phyloP scores from a whole-genome alignment of 2,797 vertebrate species.

The Sternotherus odoratus region DNA sequence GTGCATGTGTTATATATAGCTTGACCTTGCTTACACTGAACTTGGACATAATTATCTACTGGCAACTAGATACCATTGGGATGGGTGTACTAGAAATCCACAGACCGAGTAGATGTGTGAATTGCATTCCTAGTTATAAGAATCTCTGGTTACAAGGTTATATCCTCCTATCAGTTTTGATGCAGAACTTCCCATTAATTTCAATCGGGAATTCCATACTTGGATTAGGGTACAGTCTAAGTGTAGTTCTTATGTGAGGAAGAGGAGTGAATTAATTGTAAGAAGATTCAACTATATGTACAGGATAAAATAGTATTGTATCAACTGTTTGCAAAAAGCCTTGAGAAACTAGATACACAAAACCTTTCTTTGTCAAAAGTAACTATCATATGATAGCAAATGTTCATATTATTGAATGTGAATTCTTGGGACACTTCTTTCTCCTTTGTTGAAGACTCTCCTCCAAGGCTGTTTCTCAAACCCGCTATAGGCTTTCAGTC shows the following conservation, averaged over 20 bases:
- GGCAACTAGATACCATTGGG: constrained; percentile 18
- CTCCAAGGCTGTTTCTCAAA: not conserved
- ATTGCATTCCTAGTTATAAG: not conserved
- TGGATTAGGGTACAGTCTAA: not conserved
- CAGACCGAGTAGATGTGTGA: not conserved
- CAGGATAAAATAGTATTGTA: not conserved
- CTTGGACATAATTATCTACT: not conserved
- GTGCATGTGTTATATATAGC: not conserved
- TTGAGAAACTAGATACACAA: not conserved
- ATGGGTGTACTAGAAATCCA: not conserved
- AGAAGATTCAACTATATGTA: not conserved
- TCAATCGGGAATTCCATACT: not conserved
- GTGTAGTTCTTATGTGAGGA: not conserved
- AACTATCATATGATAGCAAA: not conserved
- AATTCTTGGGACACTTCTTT: not conserved
- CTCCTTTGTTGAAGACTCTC: not conserved
- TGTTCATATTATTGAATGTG: not conserved
- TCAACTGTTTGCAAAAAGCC: not conserved
- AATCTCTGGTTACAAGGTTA: not conserved
- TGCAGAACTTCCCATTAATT: not conserved
- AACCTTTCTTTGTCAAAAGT: not conserved
- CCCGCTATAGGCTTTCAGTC: not conserved
- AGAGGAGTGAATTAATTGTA: not conserved
- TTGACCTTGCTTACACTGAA: rapidly evolving
- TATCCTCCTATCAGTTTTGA: not conserved